phyloP scores from a whole-genome alignment of 2,888 invertebrate genomes.

The Automeris io region DNA sequence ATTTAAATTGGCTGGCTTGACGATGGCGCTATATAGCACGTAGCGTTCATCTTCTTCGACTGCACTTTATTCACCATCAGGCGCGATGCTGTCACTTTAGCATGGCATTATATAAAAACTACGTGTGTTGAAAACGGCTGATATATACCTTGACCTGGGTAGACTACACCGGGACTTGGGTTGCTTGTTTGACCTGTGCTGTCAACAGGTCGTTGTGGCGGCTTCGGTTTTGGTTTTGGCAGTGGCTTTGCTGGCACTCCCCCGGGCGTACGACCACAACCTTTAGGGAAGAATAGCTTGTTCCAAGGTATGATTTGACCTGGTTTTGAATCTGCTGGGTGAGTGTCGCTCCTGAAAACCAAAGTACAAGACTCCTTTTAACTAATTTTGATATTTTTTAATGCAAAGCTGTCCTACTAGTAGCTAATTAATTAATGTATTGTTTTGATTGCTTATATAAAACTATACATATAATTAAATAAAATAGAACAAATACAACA shows the following conservation, averaged over 20 bases:
- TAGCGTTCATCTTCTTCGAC: no score
- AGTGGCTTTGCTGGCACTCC: conserved; percentile 56
- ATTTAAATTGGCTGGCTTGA: no score
- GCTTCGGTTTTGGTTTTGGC: conserved; percentile 33
- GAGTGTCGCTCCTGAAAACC: conserved; percentile 30
- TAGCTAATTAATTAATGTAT: no score
- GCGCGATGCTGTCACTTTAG: no score
- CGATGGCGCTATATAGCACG: no score
- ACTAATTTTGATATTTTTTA: no score
- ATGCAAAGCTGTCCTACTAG: no score
- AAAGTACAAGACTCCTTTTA: neutral
- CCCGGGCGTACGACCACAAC: conserved; percentile 79
- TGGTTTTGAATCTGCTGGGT: conserved; percentile 33
- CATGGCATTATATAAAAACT: no score
- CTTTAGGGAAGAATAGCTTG: conserved; percentile 83
- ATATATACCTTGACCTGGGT: conserved; percentile 39
- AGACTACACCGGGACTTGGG: conserved; percentile 45
- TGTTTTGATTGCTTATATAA: no score
- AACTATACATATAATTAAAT: no score
- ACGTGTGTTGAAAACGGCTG: neutral
- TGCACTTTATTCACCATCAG: no score
- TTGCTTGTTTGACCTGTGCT: conserved; percentile 57
- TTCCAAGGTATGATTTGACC: conserved; percentile 81
- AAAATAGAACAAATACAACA: no score
- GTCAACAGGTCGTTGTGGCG: conserved; percentile 47